These are phyloP conservation scores for Lithophane semibrunnea DNA, from an alignment of 2,888 invertebrate species.

Conservation along the genomic window DNA sequence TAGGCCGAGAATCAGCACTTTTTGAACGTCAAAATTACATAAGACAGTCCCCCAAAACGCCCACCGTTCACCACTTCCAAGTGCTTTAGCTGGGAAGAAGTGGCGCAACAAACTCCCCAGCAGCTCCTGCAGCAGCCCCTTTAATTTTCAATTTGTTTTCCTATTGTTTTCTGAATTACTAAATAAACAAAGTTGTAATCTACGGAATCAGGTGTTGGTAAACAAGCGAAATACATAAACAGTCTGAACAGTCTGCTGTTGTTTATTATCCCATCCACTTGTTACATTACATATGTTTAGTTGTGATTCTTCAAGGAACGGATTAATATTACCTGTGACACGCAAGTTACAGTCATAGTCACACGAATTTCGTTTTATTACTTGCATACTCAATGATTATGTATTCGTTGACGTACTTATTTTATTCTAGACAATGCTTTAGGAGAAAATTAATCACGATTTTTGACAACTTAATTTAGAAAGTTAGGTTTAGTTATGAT, in stretches of 20 bases:
- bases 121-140: no score
- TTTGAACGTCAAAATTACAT: no score
- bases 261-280: not conserved
- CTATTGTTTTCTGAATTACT: not conserved
- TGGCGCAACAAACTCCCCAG: no score
- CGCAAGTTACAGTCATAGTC: slow-evolving; percentile 6
- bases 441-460: not conserved
- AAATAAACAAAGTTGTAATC: not conserved
- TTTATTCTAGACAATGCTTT: not conserved
- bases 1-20: no score
- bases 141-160: not conserved
- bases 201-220: not conserved
- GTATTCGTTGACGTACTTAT: not conserved
- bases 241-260: not conserved
- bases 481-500: no score
- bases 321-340: slow-evolving; percentile 38
- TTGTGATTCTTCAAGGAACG: slow-evolving; percentile 6
- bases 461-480: not conserved
- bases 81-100: no score
- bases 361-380: slow-evolving; percentile 8
- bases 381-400: not conserved
- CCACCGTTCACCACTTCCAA: no score
- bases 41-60: no score
- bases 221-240: slow-evolving; percentile 6
- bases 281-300: not conserved